These are phyloP conservation scores for Actinopyga echinites DNA, from an alignment of 53 echinoderm and acorn worm species.

Conservation along the genomic window DNA sequence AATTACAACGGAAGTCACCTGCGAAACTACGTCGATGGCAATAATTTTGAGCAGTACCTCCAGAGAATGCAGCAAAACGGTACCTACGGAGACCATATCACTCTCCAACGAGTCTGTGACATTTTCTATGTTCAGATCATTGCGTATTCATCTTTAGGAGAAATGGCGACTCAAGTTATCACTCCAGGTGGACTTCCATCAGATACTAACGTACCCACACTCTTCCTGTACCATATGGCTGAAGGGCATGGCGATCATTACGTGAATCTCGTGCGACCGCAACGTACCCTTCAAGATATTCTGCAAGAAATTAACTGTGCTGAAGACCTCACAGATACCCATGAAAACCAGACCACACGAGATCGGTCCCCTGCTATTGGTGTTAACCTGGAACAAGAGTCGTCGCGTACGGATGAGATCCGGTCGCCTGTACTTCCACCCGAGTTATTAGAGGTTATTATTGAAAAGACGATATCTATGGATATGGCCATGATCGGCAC, in stretches of 20 bases:
- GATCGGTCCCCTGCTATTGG: neutral
- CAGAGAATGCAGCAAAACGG: neutral
- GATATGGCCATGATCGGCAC: neutral
- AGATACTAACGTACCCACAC: neutral
- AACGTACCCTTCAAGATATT: constrained; percentile 3
- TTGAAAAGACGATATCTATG: neutral
- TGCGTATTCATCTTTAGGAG: neutral
- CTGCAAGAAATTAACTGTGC: neutral
- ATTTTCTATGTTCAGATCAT: neutral
- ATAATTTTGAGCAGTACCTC: neutral
- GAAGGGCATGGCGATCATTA: neutral
- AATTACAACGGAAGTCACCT: too few relatives aligned
- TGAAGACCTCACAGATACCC: neutral
- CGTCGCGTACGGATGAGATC: neutral
- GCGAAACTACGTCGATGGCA: neutral
- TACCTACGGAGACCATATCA: neutral
- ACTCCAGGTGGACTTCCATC: neutral
- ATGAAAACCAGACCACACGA: neutral
- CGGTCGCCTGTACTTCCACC: neutral
- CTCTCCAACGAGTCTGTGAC: neutral
- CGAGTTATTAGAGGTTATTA: neutral
- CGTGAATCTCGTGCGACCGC: neutral
- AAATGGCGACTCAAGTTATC: neutral
- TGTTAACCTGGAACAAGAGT: neutral
- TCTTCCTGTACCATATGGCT: neutral